phyloP scores from a whole-genome alignment of 2,888 invertebrate genomes.

The Heliconius sara region DNA sequence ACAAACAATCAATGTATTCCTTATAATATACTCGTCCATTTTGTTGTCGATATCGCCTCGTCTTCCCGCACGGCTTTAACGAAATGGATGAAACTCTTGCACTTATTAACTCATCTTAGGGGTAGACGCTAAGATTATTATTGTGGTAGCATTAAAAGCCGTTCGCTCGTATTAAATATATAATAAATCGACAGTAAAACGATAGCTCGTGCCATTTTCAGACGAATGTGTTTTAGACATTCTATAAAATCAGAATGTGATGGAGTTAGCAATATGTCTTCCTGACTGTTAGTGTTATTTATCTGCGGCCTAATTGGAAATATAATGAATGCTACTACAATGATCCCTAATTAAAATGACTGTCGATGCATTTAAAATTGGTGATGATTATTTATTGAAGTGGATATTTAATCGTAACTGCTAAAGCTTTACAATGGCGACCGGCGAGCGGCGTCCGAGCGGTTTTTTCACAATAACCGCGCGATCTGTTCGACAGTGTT shows the following conservation, averaged over 20 bases:
- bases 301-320: constrained; percentile 42
- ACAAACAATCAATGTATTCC: constrained; percentile 38
- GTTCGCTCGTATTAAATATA: constrained; percentile 30
- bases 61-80: constrained; percentile 44
- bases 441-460: constrained; percentile 48
- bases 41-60: constrained; percentile 38
- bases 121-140: constrained; percentile 56
- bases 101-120: constrained; percentile 40
- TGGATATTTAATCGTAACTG: constrained; percentile 58
- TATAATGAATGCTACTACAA: constrained; percentile 71
- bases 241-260: constrained; percentile 1
- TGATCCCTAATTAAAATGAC: constrained; percentile 65
- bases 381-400: constrained; percentile 67
- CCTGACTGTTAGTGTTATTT: constrained; percentile 45
- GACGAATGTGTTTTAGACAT: constrained; percentile 39
- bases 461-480: constrained; percentile 44
- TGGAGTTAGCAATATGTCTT: constrained; percentile 45
- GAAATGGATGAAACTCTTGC: constrained; percentile 46
- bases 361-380: constrained; percentile 79
- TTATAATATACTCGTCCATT: constrained; percentile 41
- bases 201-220: constrained; percentile 43
- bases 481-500: neutral
- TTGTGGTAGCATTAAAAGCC: constrained; percentile 69
- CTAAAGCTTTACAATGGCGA: constrained; percentile 71
- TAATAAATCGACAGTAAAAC: constrained; percentile 21